Conservation (phyloP, 2,888 invertebrate species). For the Drosophila subquinaria region DNA sequence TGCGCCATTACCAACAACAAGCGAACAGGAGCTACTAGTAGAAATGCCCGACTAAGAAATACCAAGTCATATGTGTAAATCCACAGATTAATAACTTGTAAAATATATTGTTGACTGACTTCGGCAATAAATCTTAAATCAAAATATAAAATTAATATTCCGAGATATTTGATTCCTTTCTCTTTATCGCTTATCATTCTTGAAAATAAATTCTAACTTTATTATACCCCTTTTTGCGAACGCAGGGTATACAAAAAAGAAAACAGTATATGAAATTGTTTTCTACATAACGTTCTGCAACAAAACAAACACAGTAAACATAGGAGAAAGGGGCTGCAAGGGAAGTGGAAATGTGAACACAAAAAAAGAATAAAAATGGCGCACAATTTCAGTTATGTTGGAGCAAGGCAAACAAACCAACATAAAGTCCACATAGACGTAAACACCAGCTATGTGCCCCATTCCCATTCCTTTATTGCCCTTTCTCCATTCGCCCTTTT, state of each 20-base stretch:
- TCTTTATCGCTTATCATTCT: no score
- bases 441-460: slow-evolving; percentile 51
- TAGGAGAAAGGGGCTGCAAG: slow-evolving; percentile 3
- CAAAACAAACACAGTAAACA: slow-evolving; percentile 60
- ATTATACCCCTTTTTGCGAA: not conserved
- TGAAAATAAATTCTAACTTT: not conserved
- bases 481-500: not conserved
- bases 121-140: not conserved
- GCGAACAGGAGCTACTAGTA: slow-evolving; percentile 22
- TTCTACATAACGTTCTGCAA: slow-evolving; percentile 69
- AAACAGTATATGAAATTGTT: slow-evolving; percentile 72
- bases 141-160: not conserved
- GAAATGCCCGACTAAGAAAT: not conserved
- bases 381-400: slow-evolving; percentile 68
- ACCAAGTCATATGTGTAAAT: not conserved
- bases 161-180: not conserved
- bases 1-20: slow-evolving; percentile 51
- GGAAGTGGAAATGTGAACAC: slow-evolving; percentile 38
- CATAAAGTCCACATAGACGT: slow-evolving; percentile 64
- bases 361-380: slow-evolving; percentile 55
- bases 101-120: not conserved
- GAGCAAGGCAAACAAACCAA: slow-evolving; percentile 52
- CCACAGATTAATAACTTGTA: no score
- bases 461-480: not conserved
- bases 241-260: slow-evolving; percentile 27